Evolutionary conservation across 2,113 vertebrate species (phyloP).

Genomic region (Patagioenas fasciata): DNA sequence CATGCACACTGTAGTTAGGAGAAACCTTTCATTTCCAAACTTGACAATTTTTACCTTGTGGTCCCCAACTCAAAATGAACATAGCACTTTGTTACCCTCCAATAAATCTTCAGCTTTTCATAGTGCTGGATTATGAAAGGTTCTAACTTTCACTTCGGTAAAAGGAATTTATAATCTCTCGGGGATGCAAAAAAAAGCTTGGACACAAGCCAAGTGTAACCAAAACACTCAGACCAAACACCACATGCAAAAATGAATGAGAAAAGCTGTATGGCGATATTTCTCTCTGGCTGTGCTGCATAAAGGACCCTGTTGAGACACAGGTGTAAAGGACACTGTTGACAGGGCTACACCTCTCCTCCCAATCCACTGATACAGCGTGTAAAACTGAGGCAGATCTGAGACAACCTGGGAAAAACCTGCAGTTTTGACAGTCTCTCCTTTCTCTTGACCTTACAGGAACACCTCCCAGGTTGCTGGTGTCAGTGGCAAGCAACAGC

Average conservation of each 20-base stretch:
- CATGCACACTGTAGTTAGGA: background rate
- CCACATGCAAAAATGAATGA: background rate
- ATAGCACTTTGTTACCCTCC: background rate
- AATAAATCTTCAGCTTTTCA: background rate
- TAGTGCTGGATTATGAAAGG: background rate
- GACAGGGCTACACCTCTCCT: background rate
- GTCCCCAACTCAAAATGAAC: background rate
- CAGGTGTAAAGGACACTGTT: background rate
- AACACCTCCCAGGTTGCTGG: background rate
- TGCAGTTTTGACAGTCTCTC: background rate
- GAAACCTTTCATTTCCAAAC: background rate
- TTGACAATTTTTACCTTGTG: background rate
- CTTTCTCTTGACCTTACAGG: background rate
- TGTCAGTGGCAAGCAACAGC: accelerated
- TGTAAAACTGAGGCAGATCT: background rate
- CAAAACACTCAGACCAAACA: background rate
- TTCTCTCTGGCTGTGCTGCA: background rate
- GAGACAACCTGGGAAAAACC: background rate
- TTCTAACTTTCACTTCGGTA: background rate
- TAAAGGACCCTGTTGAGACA: background rate
- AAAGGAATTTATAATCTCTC: background rate
- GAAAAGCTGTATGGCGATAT: accelerated
- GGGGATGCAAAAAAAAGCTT: background rate
- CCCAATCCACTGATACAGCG: background rate
- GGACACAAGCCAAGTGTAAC: background rate